phyloP scores from a whole-genome alignment of 1,140 invertebrate species.

The Meloidogyne exigua region DNA sequence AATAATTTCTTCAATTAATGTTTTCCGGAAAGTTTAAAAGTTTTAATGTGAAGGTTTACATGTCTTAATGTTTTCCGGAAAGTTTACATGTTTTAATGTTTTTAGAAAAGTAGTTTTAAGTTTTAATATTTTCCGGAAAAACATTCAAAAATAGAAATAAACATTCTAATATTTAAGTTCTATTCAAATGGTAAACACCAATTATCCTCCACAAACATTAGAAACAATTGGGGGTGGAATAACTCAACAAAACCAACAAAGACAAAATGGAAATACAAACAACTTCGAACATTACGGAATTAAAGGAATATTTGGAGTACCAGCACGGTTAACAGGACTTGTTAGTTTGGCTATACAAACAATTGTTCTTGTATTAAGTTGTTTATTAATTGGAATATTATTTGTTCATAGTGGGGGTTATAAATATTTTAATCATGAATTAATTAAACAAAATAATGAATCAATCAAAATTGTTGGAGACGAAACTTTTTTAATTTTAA shows the following conservation, averaged over 20 bases:
- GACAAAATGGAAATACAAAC: not conserved
- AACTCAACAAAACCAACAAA: conserved; percentile 10
- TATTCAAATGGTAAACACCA: conserved; percentile 13
- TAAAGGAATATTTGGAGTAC: conserved; percentile 46
- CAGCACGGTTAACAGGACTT: conserved; percentile 52
- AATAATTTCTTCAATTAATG: too few relatives aligned
- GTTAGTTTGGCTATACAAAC: conserved; percentile 50
- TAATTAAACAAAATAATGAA: not conserved
- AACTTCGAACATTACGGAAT: conserved; percentile 29
- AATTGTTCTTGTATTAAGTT: conserved; percentile 41
- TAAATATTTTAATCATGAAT: conserved; percentile 35
- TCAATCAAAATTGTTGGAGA: not conserved
- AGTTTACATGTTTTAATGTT: too few relatives aligned
- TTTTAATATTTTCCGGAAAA: too few relatives aligned
- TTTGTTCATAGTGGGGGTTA: conserved; percentile 60
- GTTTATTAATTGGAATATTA: conserved; percentile 42
- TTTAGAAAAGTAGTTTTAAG: too few relatives aligned
- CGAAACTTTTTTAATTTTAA: conserved; percentile 16
- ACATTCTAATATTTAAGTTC: not conserved
- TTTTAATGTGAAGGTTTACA: too few relatives aligned
- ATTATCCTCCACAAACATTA: not conserved
- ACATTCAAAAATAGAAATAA: too few relatives aligned
- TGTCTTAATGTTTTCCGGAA: too few relatives aligned
- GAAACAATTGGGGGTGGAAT: conserved; percentile 5
- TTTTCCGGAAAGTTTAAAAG: too few relatives aligned